These are phyloP conservation scores for Phasianus colchicus DNA, from an alignment of 2,113 vertebrate genomes.

Conservation along the genomic window DNA sequence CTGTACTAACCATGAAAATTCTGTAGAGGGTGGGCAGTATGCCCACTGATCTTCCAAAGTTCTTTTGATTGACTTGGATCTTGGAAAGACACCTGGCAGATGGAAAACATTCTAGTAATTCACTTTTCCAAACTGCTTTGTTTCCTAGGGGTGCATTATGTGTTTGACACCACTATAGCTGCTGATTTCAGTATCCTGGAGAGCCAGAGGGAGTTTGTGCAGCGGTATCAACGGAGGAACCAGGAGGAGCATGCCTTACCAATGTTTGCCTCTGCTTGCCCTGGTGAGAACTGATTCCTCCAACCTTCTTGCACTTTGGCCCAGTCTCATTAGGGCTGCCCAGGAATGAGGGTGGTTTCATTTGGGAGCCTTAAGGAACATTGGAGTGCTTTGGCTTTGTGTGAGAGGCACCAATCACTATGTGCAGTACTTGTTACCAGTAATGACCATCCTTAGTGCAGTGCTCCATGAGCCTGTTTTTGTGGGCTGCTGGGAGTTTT, in stretches of 20 bases:
- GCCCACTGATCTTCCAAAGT: fast-evolving
- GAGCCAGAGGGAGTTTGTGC: slow-evolving; percentile 93
- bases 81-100: neutral
- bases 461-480: neutral
- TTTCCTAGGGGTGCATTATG: slow-evolving; percentile 87
- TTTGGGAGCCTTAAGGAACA: neutral
- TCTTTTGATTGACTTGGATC: neutral
- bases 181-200: slow-evolving; percentile 95
- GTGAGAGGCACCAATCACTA: neutral
- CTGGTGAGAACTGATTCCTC: slow-evolving; percentile 80
- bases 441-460: neutral
- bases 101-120: neutral
- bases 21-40: neutral
- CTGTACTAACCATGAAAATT: neutral
- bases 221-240: slow-evolving; percentile 85
- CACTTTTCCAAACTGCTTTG: neutral
- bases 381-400: neutral
- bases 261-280: slow-evolving; percentile 97
- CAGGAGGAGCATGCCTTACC: slow-evolving; percentile 88
- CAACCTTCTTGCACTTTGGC: neutral
- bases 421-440: neutral
- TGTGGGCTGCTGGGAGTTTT: neutral
- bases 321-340: neutral
- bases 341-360: neutral
- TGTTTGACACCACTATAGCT: slow-evolving; percentile 91